Percentiles rank a stretch among this genome's conserved stretches.
Conservation (phyloP, 2,797 vertebrate genomes). For the Agapornis canus region DNA sequence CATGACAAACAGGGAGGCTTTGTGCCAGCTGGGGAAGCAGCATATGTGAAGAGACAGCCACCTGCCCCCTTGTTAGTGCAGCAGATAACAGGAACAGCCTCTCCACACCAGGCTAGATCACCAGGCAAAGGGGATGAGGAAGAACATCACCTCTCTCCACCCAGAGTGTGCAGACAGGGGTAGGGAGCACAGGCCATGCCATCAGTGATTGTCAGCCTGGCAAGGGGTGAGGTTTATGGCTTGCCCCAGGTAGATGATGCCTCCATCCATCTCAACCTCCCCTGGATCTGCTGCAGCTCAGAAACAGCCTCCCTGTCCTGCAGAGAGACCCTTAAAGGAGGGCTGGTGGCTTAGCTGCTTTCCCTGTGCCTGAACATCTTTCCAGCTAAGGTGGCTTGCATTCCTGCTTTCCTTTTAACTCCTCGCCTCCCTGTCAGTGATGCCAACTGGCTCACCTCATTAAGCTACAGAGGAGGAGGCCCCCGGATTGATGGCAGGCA, state of each 20-base stretch:
- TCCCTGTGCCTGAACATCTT: background rate
- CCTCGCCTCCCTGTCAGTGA: conserved; percentile 62
- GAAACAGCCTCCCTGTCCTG: background rate
- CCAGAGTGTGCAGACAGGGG: background rate
- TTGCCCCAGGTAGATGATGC: background rate
- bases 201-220: background rate
- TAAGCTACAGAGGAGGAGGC: conserved; percentile 66
- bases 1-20: background rate
- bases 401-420: conserved; percentile 21
- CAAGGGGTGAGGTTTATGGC: accelerated
- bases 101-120: background rate
- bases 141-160: background rate
- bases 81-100: background rate
- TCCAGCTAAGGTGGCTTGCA: background rate
- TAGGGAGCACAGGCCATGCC: background rate
- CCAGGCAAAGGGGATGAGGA: background rate
- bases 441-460: conserved; percentile 60
- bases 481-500: conserved; percentile 65
- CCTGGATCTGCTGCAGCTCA: background rate
- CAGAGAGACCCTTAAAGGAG: background rate
- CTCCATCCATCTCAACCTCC: background rate
- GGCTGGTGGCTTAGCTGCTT: conserved; percentile 1
- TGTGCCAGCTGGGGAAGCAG: background rate
- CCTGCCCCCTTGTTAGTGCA: background rate
- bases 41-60: background rate